Percentiles rank a stretch among this genome's conserved stretches.
phyloP scores from a whole-genome alignment of 2,888 invertebrate genomes.

The Vanessa cardui region DNA sequence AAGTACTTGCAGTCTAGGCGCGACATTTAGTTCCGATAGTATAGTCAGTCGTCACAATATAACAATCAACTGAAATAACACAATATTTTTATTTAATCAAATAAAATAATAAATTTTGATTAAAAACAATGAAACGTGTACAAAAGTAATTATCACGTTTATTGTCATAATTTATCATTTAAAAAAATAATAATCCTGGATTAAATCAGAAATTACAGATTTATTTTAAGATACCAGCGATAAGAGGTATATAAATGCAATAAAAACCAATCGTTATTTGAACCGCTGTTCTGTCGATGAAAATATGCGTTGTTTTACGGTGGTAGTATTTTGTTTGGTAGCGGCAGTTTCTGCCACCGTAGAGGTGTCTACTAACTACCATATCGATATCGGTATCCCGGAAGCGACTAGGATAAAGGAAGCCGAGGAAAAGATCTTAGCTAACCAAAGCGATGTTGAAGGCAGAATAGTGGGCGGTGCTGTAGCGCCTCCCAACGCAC shows the following conservation, averaged over 20 bases:
- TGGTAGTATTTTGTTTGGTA: constrained; percentile 38
- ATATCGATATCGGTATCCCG: constrained; percentile 59
- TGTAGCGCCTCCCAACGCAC: constrained; percentile 48
- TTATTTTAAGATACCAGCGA: constrained; percentile 7
- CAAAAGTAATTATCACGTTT: constrained; percentile 13
- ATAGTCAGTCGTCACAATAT: too few relatives aligned
- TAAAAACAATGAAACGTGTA: not conserved
- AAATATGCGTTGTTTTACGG: constrained; percentile 28
- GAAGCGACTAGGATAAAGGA: constrained; percentile 56
- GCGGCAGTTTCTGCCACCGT: constrained; percentile 44
- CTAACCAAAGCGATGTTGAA: constrained; percentile 12
- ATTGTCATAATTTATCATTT: constrained; percentile 6
- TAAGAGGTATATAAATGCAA: constrained; percentile 3
- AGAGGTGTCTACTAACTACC: constrained; percentile 51
- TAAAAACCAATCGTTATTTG: not conserved
- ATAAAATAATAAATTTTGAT: too few relatives aligned
- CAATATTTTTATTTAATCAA: too few relatives aligned
- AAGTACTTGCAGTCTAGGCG: too few relatives aligned
- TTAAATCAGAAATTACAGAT: constrained; percentile 25
- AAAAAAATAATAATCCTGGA: constrained; percentile 31
- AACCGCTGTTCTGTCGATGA: constrained; percentile 3
- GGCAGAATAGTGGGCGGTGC: constrained; percentile 59
- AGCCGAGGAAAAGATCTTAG: constrained; percentile 46
- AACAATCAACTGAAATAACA: too few relatives aligned
- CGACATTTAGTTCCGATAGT: too few relatives aligned